Percentiles rank a stretch among this genome's conserved stretches.
These are phyloP conservation scores for Bombus picipes DNA, from an alignment of 1,140 invertebrate genomes.

Conservation along the genomic window DNA sequence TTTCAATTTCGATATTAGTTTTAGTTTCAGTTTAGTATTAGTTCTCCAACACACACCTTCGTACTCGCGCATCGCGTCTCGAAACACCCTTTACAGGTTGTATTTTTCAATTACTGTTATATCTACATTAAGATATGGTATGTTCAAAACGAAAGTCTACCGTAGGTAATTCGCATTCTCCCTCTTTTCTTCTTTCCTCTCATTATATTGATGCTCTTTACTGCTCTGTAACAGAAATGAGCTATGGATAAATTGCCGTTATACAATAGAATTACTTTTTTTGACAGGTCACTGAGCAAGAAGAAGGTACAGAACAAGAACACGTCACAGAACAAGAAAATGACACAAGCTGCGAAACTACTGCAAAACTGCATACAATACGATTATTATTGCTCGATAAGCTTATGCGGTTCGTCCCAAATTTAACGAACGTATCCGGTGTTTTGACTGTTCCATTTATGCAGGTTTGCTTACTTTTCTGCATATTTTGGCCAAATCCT, in stretches of 20 bases:
- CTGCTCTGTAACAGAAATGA: background rate
- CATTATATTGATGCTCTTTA: background rate
- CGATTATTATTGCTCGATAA: constrained; percentile 84
- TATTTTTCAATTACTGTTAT: background rate
- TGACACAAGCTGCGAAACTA: constrained; percentile 76
- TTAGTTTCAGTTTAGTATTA: too few relatives aligned
- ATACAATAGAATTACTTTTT: background rate
- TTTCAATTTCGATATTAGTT: background rate
- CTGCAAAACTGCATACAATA: constrained; percentile 82
- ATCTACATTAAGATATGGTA: background rate
- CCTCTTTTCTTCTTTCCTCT: constrained; percentile 5
- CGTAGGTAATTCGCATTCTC: background rate
- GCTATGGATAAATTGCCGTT: background rate
- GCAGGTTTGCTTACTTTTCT: constrained; percentile 84
- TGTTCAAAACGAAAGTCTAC: background rate
- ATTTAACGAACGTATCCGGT: constrained; percentile 87
- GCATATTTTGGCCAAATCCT: constrained; percentile 17
- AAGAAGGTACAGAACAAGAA: constrained; percentile 61
- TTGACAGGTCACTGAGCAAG: constrained; percentile 34
- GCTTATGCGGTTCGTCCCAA: constrained; percentile 86
- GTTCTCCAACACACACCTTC: background rate
- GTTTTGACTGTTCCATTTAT: constrained; percentile 94
- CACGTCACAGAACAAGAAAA: constrained; percentile 73
- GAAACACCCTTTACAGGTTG: background rate
- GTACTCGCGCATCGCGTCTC: background rate